Conservation (phyloP, 53 echinoderm and acorn worm species). For the Glandiceps talaboti region DNA sequence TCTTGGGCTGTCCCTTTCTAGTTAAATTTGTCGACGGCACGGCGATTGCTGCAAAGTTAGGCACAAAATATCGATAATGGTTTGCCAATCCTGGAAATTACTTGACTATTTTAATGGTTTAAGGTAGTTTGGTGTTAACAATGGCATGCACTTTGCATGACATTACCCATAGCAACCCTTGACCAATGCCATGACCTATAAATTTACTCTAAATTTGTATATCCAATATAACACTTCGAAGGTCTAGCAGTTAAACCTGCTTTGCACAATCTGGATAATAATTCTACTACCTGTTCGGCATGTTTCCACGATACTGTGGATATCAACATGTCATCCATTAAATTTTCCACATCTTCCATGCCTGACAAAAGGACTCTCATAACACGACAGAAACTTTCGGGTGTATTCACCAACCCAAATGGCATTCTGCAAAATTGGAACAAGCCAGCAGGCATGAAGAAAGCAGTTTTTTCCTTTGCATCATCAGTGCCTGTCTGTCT, state of each 20-base stretch:
- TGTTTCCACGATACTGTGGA: conserved; percentile 4
- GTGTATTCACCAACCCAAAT: not conserved
- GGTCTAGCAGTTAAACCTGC: conserved; percentile 11
- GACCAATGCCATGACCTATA: conserved; percentile 12
- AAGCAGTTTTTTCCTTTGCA: not conserved
- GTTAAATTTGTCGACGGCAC: conserved; percentile 11
- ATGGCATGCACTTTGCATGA: conserved; percentile 16
- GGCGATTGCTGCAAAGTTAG: conserved; percentile 25
- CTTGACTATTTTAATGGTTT: conserved; percentile 13
- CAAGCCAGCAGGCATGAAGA: not conserved
- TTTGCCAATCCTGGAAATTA: conserved; percentile 17
- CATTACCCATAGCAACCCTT: conserved; percentile 5
- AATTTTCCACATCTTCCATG: conserved; percentile 20
- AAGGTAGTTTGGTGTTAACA: conserved; percentile 6
- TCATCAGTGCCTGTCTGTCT: no score
- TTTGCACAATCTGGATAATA: conserved; percentile 4
- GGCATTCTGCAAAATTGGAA: not conserved
- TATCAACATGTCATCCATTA: conserved; percentile 20
- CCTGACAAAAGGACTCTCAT: conserved; percentile 20
- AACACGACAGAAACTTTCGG: conserved; percentile 14
- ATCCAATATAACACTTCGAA: conserved; percentile 14
- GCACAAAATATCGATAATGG: conserved; percentile 21
- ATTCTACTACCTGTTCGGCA: not conserved
- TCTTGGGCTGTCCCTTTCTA: conserved; percentile 14
- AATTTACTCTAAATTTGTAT: conserved; percentile 1